Percentiles rank a stretch among this genome's conserved stretches.
Conservation (phyloP, 2,113 vertebrate genomes). For the Arenaria interpres region DNA sequence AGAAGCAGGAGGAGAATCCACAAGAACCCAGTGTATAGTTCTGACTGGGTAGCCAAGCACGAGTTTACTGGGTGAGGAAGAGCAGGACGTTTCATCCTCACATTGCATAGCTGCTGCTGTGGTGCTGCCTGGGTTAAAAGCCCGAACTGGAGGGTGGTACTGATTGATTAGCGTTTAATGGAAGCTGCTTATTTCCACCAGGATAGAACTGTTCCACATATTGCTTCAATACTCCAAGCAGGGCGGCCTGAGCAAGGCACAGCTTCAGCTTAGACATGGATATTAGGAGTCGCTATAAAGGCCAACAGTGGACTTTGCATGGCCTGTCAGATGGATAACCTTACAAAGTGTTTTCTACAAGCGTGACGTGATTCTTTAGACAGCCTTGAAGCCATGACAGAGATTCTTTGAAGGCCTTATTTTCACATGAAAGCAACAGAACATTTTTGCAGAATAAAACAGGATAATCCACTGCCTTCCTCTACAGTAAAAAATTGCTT, state of each 20-base stretch:
- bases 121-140: not conserved
- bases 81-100: not conserved
- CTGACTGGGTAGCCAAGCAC: not conserved
- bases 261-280: not conserved
- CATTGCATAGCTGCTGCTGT: not conserved
- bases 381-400: not conserved
- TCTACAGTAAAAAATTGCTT: not conserved
- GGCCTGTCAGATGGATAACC: not conserved
- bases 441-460: not conserved
- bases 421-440: not conserved
- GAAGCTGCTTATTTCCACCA: not conserved
- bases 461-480: not conserved
- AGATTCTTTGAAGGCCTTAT: not conserved
- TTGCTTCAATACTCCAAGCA: not conserved
- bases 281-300: not conserved
- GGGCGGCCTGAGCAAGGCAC: not conserved
- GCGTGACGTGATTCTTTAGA: not conserved
- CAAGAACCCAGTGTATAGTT: not conserved
- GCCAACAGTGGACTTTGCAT: not conserved
- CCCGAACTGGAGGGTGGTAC: not conserved
- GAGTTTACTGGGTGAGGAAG: not conserved
- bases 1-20: not conserved
- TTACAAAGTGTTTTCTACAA: not conserved
- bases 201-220: not conserved
- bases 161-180: not conserved